phyloP scores from a whole-genome alignment of 2,888 invertebrate species.

The Strigamia crassipes region DNA sequence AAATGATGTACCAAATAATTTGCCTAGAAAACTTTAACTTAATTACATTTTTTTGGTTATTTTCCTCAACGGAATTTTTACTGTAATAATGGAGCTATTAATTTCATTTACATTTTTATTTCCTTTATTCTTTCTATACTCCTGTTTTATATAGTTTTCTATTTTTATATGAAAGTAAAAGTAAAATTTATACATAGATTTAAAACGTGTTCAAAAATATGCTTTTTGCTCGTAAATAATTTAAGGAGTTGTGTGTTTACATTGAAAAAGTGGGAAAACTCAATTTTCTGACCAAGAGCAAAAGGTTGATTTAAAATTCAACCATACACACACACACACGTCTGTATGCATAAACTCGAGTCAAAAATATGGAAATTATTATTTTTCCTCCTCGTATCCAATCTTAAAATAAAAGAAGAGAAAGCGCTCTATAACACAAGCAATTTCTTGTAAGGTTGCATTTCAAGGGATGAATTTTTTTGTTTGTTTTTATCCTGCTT shows the following conservation, averaged over 20 bases:
- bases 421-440: not conserved
- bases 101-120: not conserved
- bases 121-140: not conserved
- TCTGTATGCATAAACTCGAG: not conserved
- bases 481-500: no score
- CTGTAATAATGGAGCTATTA: not conserved
- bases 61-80: conserved; percentile 31
- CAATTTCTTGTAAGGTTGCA: no score
- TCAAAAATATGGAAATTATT: conserved; percentile 3
- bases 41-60: conserved; percentile 26
- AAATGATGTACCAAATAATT: conserved; percentile 40
- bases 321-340: not conserved
- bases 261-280: conserved; percentile 26
- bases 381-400: not conserved
- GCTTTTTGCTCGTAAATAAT: conserved; percentile 23
- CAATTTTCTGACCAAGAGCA: conserved; percentile 39
- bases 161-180: not conserved
- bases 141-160: not conserved
- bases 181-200: not conserved
- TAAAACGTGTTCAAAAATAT: not conserved
- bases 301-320: conserved; percentile 39
- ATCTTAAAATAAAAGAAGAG: not conserved
- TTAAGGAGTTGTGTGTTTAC: conserved; percentile 11
- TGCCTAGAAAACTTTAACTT: conserved; percentile 33
- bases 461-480: no score